phyloP scores from a whole-genome alignment of 2,888 invertebrate species.

The Philereme transversata region DNA sequence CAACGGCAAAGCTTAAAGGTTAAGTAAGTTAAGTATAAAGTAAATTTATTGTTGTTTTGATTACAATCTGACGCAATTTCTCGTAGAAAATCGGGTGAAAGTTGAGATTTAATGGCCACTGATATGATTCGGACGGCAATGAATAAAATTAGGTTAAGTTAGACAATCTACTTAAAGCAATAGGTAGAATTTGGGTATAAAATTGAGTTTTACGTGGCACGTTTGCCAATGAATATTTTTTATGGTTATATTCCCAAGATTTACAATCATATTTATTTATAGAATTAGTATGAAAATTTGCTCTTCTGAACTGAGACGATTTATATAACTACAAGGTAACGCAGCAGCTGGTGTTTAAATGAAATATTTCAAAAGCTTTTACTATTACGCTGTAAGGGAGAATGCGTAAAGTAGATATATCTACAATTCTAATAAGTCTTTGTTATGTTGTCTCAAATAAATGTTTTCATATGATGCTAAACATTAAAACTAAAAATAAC shows the following conservation, averaged over 20 bases:
- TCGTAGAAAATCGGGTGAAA: slow-evolving; percentile 29
- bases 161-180: slow-evolving; percentile 1
- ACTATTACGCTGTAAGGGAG: too few species aligned
- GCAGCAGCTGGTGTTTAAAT: too few species aligned
- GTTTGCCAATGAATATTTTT: slow-evolving; percentile 1
- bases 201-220: slow-evolving; percentile 5
- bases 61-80: slow-evolving; percentile 37
- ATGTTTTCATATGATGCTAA: too few species aligned
- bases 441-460: too few species aligned
- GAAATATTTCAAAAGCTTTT: too few species aligned
- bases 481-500: too few species aligned
- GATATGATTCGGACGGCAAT: slow-evolving; percentile 1
- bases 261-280: too few species aligned
- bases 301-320: too few species aligned
- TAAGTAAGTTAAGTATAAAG: slow-evolving; percentile 39
- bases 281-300: too few species aligned
- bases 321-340: too few species aligned
- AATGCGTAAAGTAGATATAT: too few species aligned
- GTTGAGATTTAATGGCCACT: slow-evolving; percentile 15
- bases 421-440: too few species aligned
- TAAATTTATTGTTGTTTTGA: slow-evolving; percentile 41
- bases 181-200: background rate
- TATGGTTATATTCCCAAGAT: background rate
- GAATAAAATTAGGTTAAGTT: slow-evolving; percentile 5
- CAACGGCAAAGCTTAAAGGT: slow-evolving; percentile 35